These are phyloP conservation scores for Agrotis puta DNA, from an alignment of 2,888 invertebrate species.

Conservation along the genomic window DNA sequence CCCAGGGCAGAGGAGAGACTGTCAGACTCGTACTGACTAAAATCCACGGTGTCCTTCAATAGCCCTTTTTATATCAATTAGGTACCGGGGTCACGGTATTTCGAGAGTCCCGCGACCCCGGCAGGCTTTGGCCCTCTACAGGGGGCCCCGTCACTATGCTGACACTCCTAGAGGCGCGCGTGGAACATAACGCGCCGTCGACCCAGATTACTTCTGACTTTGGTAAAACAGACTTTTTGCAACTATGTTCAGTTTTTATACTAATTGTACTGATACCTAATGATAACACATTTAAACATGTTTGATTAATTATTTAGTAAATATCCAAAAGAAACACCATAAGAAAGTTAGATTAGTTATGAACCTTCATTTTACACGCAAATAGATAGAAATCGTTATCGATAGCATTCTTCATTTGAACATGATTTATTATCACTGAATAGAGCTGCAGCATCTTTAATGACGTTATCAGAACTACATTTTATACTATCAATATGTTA, in stretches of 20 bases:
- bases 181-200: too few species aligned
- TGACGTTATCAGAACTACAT: conserved; percentile 65
- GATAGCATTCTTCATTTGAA: conserved; percentile 48
- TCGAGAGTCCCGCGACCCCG: too few species aligned
- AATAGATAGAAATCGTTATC: conserved; percentile 54
- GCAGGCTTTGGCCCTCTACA: too few species aligned
- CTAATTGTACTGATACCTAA: background rate
- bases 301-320: background rate
- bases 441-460: conserved; percentile 58
- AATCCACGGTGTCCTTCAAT: too few species aligned
- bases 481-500: conserved; percentile 65
- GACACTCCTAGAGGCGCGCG: too few species aligned
- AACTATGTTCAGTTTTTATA: background rate
- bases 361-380: conserved; percentile 11
- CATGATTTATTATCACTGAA: conserved; percentile 58
- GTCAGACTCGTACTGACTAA: too few species aligned
- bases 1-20: too few species aligned
- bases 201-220: background rate
- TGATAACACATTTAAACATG: background rate
- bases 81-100: too few species aligned
- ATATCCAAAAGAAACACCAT: background rate
- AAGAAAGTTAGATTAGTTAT: background rate
- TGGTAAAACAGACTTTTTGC: background rate
- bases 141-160: too few species aligned
- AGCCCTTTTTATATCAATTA: too few species aligned